Evolutionary conservation across 2,797 vertebrate genomes (phyloP).

Genomic region (Galaxias olidus): DNA sequence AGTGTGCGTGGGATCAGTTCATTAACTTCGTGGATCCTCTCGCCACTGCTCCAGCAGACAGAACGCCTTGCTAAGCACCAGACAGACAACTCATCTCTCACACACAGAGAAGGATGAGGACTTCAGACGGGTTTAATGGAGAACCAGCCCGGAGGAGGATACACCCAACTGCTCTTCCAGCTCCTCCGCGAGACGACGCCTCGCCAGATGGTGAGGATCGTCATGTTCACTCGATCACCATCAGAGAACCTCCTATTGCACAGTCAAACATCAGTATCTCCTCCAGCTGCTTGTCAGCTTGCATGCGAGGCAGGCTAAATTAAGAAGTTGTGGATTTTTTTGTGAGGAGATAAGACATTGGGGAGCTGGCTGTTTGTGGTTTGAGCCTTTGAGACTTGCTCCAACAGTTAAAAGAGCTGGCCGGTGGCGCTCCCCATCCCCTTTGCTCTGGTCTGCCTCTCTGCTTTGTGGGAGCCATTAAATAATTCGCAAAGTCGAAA

Average conservation of each 20-base stretch:
- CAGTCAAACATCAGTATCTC: too few relatives aligned
- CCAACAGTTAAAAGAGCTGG: neutral
- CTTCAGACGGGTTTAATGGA: neutral
- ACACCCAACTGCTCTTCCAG: neutral
- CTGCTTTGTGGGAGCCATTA: conserved; percentile 17
- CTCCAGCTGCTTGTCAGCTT: too few relatives aligned
- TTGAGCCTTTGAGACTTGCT: neutral
- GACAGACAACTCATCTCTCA: conserved; percentile 9
- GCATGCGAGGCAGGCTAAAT: too few relatives aligned
- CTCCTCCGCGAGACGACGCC: neutral
- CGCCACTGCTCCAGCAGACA: neutral
- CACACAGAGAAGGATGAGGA: conserved; percentile 14
- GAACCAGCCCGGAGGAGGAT: neutral
- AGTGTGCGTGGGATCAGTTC: neutral
- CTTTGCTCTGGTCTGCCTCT: neutral
- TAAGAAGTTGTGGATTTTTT: too few relatives aligned
- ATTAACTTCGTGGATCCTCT: conserved; percentile 11
- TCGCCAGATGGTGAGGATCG: neutral
- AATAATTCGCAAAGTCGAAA: conserved; percentile 16
- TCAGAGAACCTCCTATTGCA: too few relatives aligned
- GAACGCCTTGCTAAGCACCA: conserved; percentile 18
- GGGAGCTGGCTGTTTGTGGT: neutral
- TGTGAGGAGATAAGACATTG: too few relatives aligned
- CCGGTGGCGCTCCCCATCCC: neutral
- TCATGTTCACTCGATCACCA: too few relatives aligned